Conservation (phyloP, 2,888 invertebrate species). For the Epicampocera succincta region DNA sequence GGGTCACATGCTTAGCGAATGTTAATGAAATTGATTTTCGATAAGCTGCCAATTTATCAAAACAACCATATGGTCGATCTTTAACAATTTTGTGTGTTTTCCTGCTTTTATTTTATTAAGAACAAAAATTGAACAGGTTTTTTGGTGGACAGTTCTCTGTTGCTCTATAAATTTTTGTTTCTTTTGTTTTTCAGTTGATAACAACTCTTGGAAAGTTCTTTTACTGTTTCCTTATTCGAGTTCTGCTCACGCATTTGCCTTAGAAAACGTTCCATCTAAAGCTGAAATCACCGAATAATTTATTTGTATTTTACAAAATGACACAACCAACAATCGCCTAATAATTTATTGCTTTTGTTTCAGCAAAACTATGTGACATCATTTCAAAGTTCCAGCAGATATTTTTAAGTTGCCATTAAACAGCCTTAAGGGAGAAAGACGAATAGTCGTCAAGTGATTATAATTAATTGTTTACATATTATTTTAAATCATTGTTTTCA, state of each 20-base stretch:
- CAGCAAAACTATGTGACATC: conserved; percentile 25
- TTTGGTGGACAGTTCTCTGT: neutral
- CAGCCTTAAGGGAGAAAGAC: conserved; percentile 22
- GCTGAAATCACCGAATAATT: conserved; percentile 40
- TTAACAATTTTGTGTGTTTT: no score
- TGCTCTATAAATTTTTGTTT: neutral
- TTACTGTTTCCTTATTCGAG: conserved; percentile 25
- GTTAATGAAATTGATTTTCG: conserved; percentile 36
- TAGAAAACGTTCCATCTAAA: conserved; percentile 44
- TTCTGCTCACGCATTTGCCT: conserved; percentile 46
- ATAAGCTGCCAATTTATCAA: neutral
- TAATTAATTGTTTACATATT: no score
- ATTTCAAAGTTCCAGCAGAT: conserved; percentile 14
- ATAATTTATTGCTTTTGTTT: conserved; percentile 4
- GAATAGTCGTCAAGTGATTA: neutral
- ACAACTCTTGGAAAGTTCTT: neutral
- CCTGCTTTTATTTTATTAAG: no score
- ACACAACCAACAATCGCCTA: neutral
- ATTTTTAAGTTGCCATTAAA: conserved; percentile 3
- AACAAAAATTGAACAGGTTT: no score
- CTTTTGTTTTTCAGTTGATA: neutral
- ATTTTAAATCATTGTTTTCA: no score
- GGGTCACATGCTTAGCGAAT: conserved; percentile 42
- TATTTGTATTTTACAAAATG: conserved; percentile 1
- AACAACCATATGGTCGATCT: neutral